These are phyloP conservation scores for Parascotia fuliginaria DNA, from an alignment of 2,888 invertebrate species.

Conservation along the genomic window DNA sequence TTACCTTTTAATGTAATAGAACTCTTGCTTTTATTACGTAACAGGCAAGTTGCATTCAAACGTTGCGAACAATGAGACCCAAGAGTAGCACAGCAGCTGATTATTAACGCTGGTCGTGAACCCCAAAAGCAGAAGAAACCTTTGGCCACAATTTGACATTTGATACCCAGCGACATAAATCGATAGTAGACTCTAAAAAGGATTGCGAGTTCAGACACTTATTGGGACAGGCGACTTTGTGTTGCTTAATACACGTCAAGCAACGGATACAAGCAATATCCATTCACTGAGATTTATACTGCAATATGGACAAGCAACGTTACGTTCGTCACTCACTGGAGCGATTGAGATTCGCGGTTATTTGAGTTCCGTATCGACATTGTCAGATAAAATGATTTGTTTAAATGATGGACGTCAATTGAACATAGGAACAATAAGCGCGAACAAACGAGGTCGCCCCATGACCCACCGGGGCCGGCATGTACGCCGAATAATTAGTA, in stretches of 20 bases:
- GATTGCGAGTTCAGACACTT: not conserved
- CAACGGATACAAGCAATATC: not conserved
- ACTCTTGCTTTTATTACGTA: too few species aligned
- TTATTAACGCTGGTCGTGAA: too few species aligned
- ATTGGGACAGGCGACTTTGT: not conserved
- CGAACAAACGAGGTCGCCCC: slow-evolving; percentile 8
- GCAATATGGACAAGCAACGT: not conserved
- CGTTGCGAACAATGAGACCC: too few species aligned
- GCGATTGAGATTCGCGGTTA: not conserved
- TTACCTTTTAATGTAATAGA: too few species aligned
- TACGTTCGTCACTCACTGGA: not conserved
- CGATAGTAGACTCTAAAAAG: not conserved
- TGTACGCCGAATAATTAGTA: slow-evolving; percentile 7
- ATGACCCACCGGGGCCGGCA: slow-evolving; percentile 4
- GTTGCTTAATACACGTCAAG: not conserved
- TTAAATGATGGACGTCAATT: not conserved
- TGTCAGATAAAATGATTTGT: not conserved
- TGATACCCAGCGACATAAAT: too few species aligned
- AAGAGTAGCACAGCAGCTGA: too few species aligned
- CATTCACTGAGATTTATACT: not conserved
- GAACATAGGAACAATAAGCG: slow-evolving; percentile 5
- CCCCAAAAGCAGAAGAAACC: too few species aligned
- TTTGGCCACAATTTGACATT: too few species aligned
- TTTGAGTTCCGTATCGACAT: not conserved
- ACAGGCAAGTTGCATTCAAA: too few species aligned